These are phyloP conservation scores for Equus quagga DNA, from an alignment of 2,113 vertebrate species.

Conservation along the genomic window DNA sequence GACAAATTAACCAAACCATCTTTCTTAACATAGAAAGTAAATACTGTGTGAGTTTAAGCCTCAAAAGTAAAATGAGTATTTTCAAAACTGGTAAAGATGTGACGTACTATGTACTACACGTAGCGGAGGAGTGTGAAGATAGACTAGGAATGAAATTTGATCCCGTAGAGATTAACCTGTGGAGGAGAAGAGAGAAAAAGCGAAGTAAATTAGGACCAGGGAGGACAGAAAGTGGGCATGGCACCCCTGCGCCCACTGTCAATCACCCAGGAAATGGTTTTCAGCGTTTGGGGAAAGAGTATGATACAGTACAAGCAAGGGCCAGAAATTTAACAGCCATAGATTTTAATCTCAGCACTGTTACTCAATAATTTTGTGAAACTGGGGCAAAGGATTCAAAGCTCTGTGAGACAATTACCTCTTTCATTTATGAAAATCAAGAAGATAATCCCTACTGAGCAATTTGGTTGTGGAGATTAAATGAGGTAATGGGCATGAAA, in stretches of 20 bases:
- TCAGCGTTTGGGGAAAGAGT: background rate
- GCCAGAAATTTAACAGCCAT: background rate
- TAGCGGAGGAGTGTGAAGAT: background rate
- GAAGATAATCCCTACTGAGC: background rate
- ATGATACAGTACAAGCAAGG: background rate
- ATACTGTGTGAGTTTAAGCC: background rate
- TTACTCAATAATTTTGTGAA: background rate
- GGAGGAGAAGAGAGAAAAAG: background rate
- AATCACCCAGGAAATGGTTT: background rate
- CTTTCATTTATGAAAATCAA: background rate
- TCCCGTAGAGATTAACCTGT: background rate
- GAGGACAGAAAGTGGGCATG: background rate
- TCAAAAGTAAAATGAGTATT: background rate
- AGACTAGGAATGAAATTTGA: constrained; percentile 10
- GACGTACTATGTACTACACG: background rate
- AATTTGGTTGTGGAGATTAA: background rate
- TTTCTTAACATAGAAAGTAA: background rate
- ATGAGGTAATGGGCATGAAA: background rate
- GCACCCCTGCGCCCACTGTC: background rate
- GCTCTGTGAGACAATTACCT: background rate
- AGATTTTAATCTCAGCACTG: background rate
- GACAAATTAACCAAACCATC: background rate
- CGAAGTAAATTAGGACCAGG: background rate
- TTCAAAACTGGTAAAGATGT: background rate
- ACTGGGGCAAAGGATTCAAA: background rate